A percentile compares a stretch with the other conserved stretches of the same genome.
phyloP scores from a whole-genome alignment of 2,888 invertebrate species.

The Orthosia gracilis region DNA sequence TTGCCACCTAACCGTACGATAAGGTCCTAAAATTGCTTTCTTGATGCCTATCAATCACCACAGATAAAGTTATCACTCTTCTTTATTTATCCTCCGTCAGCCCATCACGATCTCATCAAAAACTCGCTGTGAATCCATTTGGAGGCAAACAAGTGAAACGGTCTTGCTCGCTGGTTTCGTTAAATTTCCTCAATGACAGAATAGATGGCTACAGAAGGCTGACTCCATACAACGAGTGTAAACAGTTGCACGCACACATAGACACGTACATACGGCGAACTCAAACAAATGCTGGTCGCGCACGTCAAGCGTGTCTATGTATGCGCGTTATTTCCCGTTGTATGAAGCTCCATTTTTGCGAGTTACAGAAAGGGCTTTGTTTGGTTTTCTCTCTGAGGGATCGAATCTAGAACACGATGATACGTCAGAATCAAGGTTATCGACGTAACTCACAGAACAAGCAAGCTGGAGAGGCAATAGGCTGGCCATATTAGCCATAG shows the following conservation, averaged over 20 bases:
- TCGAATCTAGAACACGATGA: too few relatives aligned
- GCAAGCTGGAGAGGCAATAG: too few relatives aligned
- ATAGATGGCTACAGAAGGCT: conserved; percentile 13
- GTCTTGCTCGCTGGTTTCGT: conserved; percentile 50
- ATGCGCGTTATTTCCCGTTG: not conserved
- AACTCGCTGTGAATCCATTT: conserved; percentile 52
- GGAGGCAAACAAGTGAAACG: conserved; percentile 52
- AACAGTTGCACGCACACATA: not conserved
- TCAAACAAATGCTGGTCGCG: not conserved
- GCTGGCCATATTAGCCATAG: too few relatives aligned
- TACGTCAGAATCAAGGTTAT: too few relatives aligned
- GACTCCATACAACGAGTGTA: rapidly evolving
- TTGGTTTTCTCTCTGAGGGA: too few relatives aligned
- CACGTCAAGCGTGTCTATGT: not conserved
- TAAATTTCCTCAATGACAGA: conserved; percentile 14
- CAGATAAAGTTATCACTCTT: conserved; percentile 1
- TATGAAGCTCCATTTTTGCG: too few relatives aligned
- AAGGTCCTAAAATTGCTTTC: not conserved
- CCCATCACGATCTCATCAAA: conserved; percentile 52
- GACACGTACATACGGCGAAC: not conserved
- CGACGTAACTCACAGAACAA: too few relatives aligned
- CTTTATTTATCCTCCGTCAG: conserved; percentile 23
- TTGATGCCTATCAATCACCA: not conserved
- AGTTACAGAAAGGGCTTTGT: too few relatives aligned
- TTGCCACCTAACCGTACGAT: too few relatives aligned